Conservation (phyloP, 1,140 invertebrate genomes). For the Papilio polyxenes region DNA sequence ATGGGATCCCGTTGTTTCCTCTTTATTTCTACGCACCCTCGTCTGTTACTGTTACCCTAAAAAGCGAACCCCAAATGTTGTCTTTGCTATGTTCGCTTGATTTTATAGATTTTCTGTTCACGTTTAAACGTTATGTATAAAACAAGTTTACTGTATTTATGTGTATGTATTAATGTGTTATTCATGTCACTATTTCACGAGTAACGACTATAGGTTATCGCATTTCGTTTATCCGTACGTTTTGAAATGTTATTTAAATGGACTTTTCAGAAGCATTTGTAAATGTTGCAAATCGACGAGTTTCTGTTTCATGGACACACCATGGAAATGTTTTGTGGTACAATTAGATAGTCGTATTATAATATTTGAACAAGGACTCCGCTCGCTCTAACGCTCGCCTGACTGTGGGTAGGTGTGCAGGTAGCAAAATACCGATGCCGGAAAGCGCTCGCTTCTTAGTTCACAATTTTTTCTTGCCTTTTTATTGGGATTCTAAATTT, state of each 20-base stretch:
- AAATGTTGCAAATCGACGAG: slow-evolving; percentile 6
- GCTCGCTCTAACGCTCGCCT: slow-evolving; percentile 36
- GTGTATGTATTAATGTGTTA: slow-evolving; percentile 3
- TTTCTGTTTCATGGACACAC: slow-evolving; percentile 35
- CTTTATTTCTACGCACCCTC: slow-evolving; percentile 69
- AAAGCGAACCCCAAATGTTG: slow-evolving; percentile 59
- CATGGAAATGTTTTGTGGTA: slow-evolving; percentile 20
- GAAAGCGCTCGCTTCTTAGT: slow-evolving; percentile 51
- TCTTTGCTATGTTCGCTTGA: slow-evolving; percentile 24
- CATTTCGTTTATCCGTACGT: not conserved
- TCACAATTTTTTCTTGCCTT: slow-evolving; percentile 54
- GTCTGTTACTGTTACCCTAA: slow-evolving; percentile 70
- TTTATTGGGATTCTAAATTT: slow-evolving; percentile 50
- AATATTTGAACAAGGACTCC: slow-evolving; percentile 34
- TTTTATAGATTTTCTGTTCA: slow-evolving; percentile 25
- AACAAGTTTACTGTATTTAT: slow-evolving; percentile 12
- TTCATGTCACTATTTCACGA: not conserved
- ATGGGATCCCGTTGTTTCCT: slow-evolving; percentile 71
- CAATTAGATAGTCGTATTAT: slow-evolving; percentile 28
- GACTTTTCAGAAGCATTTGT: not conserved
- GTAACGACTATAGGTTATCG: not conserved
- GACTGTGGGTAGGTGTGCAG: slow-evolving; percentile 59
- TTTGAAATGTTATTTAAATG: not conserved
- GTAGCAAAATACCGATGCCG: slow-evolving; percentile 57
- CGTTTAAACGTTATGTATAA: slow-evolving; percentile 1